Evolutionary conservation across 1,140 invertebrate genomes (phyloP).

Genomic region (Hydropsyche tenuis): DNA sequence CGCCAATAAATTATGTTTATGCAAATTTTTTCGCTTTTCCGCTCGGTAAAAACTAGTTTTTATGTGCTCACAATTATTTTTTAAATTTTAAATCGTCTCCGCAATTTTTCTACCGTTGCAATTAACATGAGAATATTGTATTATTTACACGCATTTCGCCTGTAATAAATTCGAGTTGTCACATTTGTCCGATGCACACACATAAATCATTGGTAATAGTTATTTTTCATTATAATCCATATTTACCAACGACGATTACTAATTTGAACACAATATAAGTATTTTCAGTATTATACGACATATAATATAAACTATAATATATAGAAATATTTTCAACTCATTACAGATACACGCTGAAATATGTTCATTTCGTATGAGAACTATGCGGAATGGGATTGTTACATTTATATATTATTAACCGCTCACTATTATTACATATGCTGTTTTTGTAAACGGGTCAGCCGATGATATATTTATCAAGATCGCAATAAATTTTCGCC

Average conservation of each 20-base stretch:
- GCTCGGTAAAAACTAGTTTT: background rate
- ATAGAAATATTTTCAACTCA: too few species aligned
- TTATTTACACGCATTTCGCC: background rate
- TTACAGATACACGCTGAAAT: too few species aligned
- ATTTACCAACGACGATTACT: background rate
- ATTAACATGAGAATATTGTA: background rate
- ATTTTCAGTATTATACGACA: too few species aligned
- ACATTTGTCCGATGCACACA: background rate
- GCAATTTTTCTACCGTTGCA: background rate
- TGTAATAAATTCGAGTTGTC: constrained; percentile 18
- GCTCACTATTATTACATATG: too few species aligned
- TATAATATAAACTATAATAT: too few species aligned
- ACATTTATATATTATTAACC: too few species aligned
- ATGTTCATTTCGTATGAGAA: too few species aligned
- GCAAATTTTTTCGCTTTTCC: constrained; percentile 1
- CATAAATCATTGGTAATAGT: constrained; percentile 9
- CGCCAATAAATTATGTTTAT: constrained; percentile 5
- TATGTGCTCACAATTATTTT: background rate
- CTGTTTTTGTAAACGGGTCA: too few species aligned
- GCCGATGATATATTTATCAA: constrained; percentile 15
- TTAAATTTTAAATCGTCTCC: too few species aligned
- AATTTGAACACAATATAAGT: too few species aligned
- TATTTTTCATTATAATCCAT: background rate
- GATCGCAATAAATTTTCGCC: background rate
- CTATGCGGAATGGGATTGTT: too few species aligned